phyloP scores from a whole-genome alignment of 2,797 vertebrate species.

The Silurus lanzhouensis region DNA sequence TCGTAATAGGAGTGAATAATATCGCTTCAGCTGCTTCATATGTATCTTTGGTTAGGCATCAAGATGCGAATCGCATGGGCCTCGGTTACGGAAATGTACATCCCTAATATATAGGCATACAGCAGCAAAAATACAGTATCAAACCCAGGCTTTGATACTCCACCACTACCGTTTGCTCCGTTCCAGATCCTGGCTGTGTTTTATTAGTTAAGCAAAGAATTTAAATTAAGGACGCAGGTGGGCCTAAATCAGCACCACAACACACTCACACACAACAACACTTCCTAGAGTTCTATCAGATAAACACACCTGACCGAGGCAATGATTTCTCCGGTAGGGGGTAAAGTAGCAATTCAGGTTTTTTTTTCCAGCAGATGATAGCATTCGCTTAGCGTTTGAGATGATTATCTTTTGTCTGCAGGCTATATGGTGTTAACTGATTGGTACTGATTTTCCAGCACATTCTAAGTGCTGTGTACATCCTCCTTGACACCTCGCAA shows the following conservation, averaged over 20 bases:
- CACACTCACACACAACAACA: slow-evolving; percentile 9
- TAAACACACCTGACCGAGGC: slow-evolving; percentile 24
- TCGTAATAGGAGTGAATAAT: too few relatives aligned
- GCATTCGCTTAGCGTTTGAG: slow-evolving; percentile 31
- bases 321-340: slow-evolving; percentile 23
- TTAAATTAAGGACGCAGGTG: slow-evolving; percentile 25
- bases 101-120: too few relatives aligned
- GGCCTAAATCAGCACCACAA: slow-evolving; percentile 15
- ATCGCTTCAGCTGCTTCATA: too few relatives aligned
- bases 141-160: background rate
- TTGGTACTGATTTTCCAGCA: slow-evolving; percentile 35
- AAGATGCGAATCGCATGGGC: too few relatives aligned
- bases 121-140: background rate
- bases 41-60: too few relatives aligned
- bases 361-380: slow-evolving; percentile 16
- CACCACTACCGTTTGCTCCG: background rate
- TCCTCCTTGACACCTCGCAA: slow-evolving; percentile 28
- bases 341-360: slow-evolving; percentile 9
- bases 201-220: slow-evolving; percentile 33
- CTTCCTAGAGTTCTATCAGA: slow-evolving; percentile 17
- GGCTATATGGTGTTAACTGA: slow-evolving; percentile 15
- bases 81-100: too few relatives aligned
- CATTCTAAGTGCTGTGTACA: slow-evolving; percentile 21
- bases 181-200: slow-evolving; percentile 25
- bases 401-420: slow-evolving; percentile 39